Evolutionary conservation across 2,888 invertebrate species (phyloP), one percentile per base, ranked within the genome.

Genomic region (Melangyna quadrimaculata): DNA sequence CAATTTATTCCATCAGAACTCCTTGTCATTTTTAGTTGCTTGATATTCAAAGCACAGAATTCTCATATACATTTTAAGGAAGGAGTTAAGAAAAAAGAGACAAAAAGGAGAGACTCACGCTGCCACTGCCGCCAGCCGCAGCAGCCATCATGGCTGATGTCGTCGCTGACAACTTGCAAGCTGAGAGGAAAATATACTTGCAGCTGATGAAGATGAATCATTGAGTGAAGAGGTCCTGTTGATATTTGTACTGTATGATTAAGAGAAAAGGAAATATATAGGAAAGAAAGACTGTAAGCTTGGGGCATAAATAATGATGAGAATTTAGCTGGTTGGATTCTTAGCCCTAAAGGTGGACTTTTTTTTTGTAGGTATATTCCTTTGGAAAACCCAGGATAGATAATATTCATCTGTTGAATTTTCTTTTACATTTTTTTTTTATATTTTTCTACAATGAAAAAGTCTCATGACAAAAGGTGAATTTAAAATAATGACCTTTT

Each of bases 1-100:
- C 78, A 86, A 73, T 81, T 86, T 78, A 78, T 81, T 81, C 77
- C 81, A 70, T 70, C 57, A 86, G 78, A 63, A 81, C 81, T 73
- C 63, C 63, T 69, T 69, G 14, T 43, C 35, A 59, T 53, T 67
- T n/a, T 57, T 53, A 80, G 37, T 77, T 77, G 51, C 73, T 86
- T 86, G 77, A 70, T 86, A 86, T 86, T 81, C 86, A 80, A 77
- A 74, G 69, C 77, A 81, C 81, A 81, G n/a, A 70, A 69, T 81
- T 78, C 81, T 70, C 65, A 78, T 81, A 78, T 81, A 78, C 57
- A 70, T 77, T 70, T 79, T 71, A 53, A 1, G 29, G 19, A 45
- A 45, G 45, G 65, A 65, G 10, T 29, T 19, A 43, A 40, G 51
- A 63, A 45, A 32, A 32, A 24, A 19, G n/a, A n/a, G n/a, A n/a